A percentile compares a stretch with the other conserved stretches of the same genome.
Evolutionary conservation across 2,888 invertebrate species (phyloP).

Genomic region (Therioaphis trifolii): DNA sequence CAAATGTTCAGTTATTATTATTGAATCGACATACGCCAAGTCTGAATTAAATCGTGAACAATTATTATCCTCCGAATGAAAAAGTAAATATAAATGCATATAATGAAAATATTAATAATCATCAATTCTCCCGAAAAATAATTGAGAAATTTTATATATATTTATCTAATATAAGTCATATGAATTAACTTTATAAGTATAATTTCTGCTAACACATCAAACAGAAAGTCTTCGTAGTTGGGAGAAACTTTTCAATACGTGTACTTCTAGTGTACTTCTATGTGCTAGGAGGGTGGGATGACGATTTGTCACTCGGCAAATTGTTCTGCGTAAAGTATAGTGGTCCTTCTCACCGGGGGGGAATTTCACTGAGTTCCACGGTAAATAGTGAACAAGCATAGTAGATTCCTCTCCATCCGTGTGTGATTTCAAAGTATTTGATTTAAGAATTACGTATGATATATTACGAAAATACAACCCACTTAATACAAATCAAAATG

Average conservation of each 20-base stretch:
- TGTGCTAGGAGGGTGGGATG: neutral
- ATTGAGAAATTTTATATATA: no score
- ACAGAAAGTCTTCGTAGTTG: neutral
- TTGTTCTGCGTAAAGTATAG: neutral
- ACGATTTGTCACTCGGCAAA: neutral
- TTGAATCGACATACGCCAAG: no score
- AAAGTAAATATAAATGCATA: no score
- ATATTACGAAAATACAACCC: neutral
- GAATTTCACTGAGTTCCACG: neutral
- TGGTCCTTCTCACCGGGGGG: conserved; percentile 3
- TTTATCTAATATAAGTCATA: no score
- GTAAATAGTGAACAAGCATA: neutral
- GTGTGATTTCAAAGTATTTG: neutral
- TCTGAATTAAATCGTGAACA: neutral
- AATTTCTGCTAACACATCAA: neutral
- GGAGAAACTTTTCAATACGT: neutral
- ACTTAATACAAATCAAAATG: no score
- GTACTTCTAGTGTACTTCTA: no score
- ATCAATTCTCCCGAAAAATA: no score
- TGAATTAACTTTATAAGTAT: no score
- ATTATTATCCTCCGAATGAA: no score
- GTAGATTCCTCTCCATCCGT: neutral
- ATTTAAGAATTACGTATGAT: neutral
- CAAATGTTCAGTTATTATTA: neutral
- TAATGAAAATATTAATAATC: no score